Percentiles rank a stretch among this genome's conserved stretches.
phyloP scores from a whole-genome alignment of 2,113 vertebrate species.

The Ciconia stormi region DNA sequence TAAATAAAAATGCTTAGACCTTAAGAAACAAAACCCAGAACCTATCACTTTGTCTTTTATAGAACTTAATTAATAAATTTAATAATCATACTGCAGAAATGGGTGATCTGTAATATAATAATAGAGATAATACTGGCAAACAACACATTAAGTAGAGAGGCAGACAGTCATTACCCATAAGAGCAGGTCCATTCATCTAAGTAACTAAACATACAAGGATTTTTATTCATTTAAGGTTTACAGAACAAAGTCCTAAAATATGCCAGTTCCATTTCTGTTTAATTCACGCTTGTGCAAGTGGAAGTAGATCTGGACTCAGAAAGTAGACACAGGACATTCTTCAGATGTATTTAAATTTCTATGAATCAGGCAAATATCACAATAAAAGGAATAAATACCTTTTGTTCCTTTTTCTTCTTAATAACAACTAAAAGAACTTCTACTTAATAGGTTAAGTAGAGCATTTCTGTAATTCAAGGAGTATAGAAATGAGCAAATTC shows the following conservation, averaged over 20 bases:
- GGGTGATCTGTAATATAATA: background rate
- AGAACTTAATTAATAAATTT: background rate
- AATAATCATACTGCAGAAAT: background rate
- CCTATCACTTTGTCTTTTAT: background rate
- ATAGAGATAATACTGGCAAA: background rate
- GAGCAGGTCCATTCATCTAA: background rate
- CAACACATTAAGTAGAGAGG: background rate
- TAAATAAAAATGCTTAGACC: background rate
- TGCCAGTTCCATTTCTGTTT: background rate
- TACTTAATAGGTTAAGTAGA: background rate
- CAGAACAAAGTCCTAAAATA: background rate
- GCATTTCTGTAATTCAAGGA: constrained; percentile 1
- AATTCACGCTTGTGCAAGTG: background rate
- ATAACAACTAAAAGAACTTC: constrained; percentile 18
- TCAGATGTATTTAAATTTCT: background rate
- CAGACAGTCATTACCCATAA: background rate
- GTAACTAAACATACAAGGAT: background rate
- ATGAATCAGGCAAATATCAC: background rate
- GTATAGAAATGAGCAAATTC: background rate
- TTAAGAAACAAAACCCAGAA: background rate
- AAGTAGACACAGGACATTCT: background rate
- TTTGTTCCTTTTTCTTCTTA: constrained; percentile 8
- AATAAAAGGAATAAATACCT: background rate
- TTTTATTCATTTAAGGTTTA: background rate
- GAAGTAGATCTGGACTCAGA: background rate